Conservation (phyloP, 1,140 invertebrate genomes). For the Littorina saxatilis region DNA sequence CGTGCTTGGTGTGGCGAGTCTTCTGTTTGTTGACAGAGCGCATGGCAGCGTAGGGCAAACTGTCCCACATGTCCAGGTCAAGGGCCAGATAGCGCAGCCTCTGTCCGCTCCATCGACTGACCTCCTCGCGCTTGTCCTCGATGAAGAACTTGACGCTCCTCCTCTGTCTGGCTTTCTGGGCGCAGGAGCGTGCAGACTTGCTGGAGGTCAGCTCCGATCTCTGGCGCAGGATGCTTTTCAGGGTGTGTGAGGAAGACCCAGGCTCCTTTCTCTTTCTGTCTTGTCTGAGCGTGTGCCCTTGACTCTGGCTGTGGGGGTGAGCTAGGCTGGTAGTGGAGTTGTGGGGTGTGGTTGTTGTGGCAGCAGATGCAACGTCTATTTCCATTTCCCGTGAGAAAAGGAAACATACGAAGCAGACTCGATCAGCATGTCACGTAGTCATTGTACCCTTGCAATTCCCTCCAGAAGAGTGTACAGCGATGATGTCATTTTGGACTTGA, state of each 20-base stretch:
- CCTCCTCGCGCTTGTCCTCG: not conserved
- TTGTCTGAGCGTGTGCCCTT: not conserved
- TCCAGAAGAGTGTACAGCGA: too few relatives aligned
- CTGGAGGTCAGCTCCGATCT: not conserved
- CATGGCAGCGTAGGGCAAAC: not conserved
- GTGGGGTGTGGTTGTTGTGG: not conserved
- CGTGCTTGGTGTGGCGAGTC: conserved; percentile 8
- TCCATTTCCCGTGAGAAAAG: not conserved
- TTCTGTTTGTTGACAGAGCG: conserved; percentile 1
- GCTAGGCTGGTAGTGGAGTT: not conserved
- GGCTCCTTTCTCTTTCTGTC: not conserved
- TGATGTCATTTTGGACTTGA: too few relatives aligned
- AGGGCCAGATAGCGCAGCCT: conserved; percentile 3
- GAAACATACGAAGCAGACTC: conserved; percentile 7
- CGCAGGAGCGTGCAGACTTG: too few relatives aligned
- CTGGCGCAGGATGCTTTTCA: conserved; percentile 8
- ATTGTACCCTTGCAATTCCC: too few relatives aligned
- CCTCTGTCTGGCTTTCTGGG: not conserved
- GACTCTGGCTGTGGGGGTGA: not conserved
- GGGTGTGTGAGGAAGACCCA: not conserved
- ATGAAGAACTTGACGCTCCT: not conserved
- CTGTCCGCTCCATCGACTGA: not conserved
- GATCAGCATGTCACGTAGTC: too few relatives aligned
- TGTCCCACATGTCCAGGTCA: conserved; percentile 16
- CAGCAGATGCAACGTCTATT: conserved; percentile 4